Evolutionary conservation across 1,140 invertebrate genomes (phyloP), one percentile per base, ranked within the genome.

Genomic region (Chlorops oryzae): DNA sequence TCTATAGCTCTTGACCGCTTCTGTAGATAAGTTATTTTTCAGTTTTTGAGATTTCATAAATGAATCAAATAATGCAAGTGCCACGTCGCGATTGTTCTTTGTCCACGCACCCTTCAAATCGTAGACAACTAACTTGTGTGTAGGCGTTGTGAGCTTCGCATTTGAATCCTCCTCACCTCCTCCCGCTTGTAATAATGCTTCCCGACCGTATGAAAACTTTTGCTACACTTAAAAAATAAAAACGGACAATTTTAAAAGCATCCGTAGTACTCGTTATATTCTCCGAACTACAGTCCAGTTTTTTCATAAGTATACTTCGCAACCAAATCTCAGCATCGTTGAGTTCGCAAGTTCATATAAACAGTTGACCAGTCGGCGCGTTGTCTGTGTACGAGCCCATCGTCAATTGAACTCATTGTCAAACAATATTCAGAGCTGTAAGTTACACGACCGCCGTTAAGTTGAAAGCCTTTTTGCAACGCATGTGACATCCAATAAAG

Each of bases 401-500:
- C 94, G 35, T 84, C 81, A 2, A 89, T 77, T 1, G 87, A 81
- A 41, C 85, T 80, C 2, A 96, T 75, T 0, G 82, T 75, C 34
- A 96, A 75, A 43, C 81, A 82, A 67, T 94, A 88, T 55, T 92
- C 88, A 35, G 92, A 92, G 57, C 87, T 88, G 42, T 88, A 88
- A 0, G 86, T 85, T 6, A 96, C 80, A 17, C 88, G 78, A 13
- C 87, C 89, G 1, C 92, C 91, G n/a, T 86, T 81, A 27, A 98
- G 78, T 65, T 97, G 89, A 49, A 95, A 88, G 1, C 96, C 96
- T 55, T 91, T 82, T 62, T 96, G 92, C 80, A 94, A 90, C 0
- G 92, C 90, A 65, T 93, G 96, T 0, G 95, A 98, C 84, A 96
- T 95, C 95, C 95, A 98, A 75, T 99, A 98, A 62, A 87, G 90